Evolutionary conservation across 30 jellyfish, hydroid and myxozoan genomes (phyloP), one percentile per base, ranked within the genome.

Genomic region (Mastigias papua): DNA sequence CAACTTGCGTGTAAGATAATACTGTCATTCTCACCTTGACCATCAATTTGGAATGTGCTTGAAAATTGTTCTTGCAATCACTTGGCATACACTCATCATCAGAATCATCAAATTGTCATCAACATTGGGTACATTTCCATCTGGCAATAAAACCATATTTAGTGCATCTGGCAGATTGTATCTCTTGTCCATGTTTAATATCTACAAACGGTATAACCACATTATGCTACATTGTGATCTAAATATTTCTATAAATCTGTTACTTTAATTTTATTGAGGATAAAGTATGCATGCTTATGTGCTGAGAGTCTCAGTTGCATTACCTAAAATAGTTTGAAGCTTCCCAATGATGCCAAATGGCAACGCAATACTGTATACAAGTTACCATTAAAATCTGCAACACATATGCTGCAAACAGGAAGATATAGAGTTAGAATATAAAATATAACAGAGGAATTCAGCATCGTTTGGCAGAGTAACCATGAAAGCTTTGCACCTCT

Each of bases 291-390:
- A n/a, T 60, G 10, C 29, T 19, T 27, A 60, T 6, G 10, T 19
- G 72, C 7, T 7, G 33, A 60, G 33, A 60, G 21, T n/a, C 19
- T 26, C 34, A 30, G 21, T 21, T 20, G 22, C 48, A 4, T 29
- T 29, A 34, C 46, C 51, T 30, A 22, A 20, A 10, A 23, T 15
- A 63, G 74, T 23, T 34, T 73, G 31, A 27, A 60, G 69, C 29
- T 28, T 20, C 73, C 35, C 54, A 26, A 7, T 37, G 86, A 5
- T 75, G 86, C 86, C 86, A 75, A 75, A 35, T 75, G 86, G 86
- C 86, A 4, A 75, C 86, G 2, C 2, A 51, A 4, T 51, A 4
- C 27, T 51, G 67, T 51, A 21, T 2, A 23, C 2, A 51, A 21
- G 23, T 51, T 51, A 51, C 17, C 67, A 51, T 51, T 51, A 51